phyloP scores from a whole-genome alignment of 2,888 invertebrate genomes.

The Noctua comes region DNA sequence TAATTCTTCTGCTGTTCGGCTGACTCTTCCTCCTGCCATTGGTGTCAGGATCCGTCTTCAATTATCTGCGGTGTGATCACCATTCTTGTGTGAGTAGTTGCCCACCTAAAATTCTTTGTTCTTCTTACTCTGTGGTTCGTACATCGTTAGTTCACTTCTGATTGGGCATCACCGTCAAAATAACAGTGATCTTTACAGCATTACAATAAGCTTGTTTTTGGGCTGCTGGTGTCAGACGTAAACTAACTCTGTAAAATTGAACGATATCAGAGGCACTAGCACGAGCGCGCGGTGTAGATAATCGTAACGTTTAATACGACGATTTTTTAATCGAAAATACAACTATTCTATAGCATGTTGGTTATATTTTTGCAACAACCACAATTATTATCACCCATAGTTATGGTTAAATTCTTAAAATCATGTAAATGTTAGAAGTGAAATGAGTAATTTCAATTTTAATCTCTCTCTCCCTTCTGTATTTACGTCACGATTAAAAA shows the following conservation, averaged over 20 bases:
- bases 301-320: too few species aligned
- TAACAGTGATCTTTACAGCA: background rate
- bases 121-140: background rate
- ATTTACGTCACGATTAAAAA: too few species aligned
- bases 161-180: background rate
- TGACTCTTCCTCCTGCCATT: constrained; percentile 84
- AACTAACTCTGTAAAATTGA: background rate
- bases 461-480: too few species aligned
- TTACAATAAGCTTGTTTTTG: background rate
- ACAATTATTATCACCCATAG: too few species aligned
- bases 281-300: background rate
- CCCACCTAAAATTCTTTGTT: constrained; percentile 73
- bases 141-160: background rate
- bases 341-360: background rate
- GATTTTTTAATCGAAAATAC: background rate
- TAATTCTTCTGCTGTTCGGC: constrained; percentile 75
- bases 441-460: too few species aligned
- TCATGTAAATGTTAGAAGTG: too few species aligned
- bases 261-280: too few species aligned
- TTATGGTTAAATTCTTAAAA: too few species aligned
- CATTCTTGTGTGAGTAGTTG: constrained; percentile 82
- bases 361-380: background rate
- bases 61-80: constrained; percentile 83
- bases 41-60: constrained; percentile 82
- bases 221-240: background rate